Base-by-base conservation (phyloP, 2,888 invertebrate species). In the Melieria omissa region DNA sequence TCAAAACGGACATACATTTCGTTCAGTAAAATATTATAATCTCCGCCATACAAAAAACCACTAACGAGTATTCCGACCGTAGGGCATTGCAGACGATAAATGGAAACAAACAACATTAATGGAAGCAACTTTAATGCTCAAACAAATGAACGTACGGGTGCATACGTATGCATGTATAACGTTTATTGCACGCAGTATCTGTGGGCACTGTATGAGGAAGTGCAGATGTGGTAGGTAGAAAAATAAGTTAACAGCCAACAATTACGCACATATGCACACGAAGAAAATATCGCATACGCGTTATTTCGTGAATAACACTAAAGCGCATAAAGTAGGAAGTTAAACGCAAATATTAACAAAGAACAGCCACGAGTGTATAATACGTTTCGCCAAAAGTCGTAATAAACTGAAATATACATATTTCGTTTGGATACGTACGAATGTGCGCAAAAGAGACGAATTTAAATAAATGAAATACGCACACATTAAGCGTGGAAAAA, bases 221-320 rank as follows among this genome's bases (percentile, higher is more conserved):
- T 67, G 67, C 10, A 67, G 67, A 67, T 61, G 67, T 67, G 67
- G 67, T 67, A 8, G 42, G 52, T 67, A 52, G 60, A 6, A 44
- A 42, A 67, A 61, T 67, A 12, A 47, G 45, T 61, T 41, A 67
- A 67, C 49, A 67, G 60, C 52, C 58, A 60, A 58, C 49, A 49
- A 60, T 49, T 29, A 29, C 29, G 29, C 29, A 29, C 29, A 29
- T 29, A 29, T 29, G 29, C 2, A 29, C 29, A 29, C 3, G 29
- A 29, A 29, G 2, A 29, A 29, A 29, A 29, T 3, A 29, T 29
- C 29, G 29, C 29, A 29, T 29, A 29, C 29, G 29, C 29, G 29
- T 29, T 29, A 29, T 29, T 29, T 2, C 29, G 29, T 3, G 29
- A 29, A 29, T 29, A 29, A 29, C 2, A 29, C 29, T 29, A 29